These are phyloP conservation scores for Ellobius talpinus DNA, from an alignment of 2,113 vertebrate species.

Conservation along the genomic window DNA sequence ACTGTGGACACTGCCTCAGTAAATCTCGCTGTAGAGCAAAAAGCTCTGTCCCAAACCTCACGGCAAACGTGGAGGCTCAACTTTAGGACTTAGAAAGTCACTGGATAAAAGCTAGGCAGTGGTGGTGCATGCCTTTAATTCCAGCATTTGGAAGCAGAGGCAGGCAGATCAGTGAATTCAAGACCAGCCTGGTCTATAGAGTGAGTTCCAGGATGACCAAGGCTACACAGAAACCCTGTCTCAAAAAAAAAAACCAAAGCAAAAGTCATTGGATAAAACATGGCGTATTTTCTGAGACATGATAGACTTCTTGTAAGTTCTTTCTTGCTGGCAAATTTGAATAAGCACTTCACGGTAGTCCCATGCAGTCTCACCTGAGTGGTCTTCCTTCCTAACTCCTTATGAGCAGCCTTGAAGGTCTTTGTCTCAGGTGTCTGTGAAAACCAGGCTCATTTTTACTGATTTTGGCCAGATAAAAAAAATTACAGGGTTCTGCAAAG, in stretches of 20 bases:
- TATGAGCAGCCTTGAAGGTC: not conserved
- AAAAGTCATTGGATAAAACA: not conserved
- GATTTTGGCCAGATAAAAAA: not conserved
- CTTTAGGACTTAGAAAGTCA: slow-evolving; percentile 13
- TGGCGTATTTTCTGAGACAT: slow-evolving; percentile 2
- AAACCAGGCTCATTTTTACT: not conserved
- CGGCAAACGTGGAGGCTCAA: not conserved
- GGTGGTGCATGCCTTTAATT: not conserved
- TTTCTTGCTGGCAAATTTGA: slow-evolving; percentile 35
- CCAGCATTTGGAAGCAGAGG: not conserved
- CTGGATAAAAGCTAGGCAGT: not conserved
- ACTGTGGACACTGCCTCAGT: not conserved
- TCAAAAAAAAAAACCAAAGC: no score
- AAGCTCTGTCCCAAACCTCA: not conserved
- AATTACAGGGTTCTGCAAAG: not conserved
- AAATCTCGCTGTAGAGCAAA: not conserved
- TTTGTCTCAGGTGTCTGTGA: not conserved
- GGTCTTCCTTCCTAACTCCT: not conserved
- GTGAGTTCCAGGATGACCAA: not conserved
- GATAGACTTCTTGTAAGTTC: not conserved
- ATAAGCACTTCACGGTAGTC: not conserved
- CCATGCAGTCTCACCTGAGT: not conserved
- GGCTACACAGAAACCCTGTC: not conserved
- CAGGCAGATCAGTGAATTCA: not conserved
- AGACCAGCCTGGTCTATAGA: not conserved